phyloP scores from a whole-genome alignment of 2,888 invertebrate species.

The Cabera pusaria region DNA sequence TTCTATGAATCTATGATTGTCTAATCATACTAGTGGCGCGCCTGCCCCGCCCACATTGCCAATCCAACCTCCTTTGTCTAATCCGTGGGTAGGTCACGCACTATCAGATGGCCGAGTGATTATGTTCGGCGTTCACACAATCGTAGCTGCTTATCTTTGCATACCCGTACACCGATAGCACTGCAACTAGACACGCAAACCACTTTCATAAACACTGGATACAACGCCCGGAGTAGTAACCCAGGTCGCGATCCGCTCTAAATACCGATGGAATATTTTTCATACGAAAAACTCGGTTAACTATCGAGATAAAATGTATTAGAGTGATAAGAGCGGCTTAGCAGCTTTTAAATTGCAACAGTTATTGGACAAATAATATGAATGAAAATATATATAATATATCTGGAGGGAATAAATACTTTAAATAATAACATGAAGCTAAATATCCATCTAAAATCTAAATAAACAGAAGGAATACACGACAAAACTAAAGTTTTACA shows the following conservation, averaged over 20 bases:
- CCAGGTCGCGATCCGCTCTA: slow-evolving; percentile 29
- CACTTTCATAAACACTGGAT: slow-evolving; percentile 14
- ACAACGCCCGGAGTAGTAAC: slow-evolving; percentile 28
- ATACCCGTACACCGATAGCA: slow-evolving; percentile 31
- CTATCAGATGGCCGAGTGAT: slow-evolving; percentile 43
- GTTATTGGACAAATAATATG: too few species aligned
- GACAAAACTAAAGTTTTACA: too few species aligned
- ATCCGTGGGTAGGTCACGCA: slow-evolving; percentile 52
- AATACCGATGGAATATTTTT: slow-evolving; percentile 10
- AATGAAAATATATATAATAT: too few species aligned
- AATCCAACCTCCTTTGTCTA: too few species aligned
- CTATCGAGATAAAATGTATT: slow-evolving; percentile 18
- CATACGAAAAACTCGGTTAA: slow-evolving; percentile 17
- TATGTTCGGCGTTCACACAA: slow-evolving; percentile 27
- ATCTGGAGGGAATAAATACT: too few species aligned
- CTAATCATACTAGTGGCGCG: too few species aligned
- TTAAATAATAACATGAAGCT: too few species aligned
- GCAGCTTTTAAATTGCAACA: too few species aligned
- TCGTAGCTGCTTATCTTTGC: slow-evolving; percentile 37
- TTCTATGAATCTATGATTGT: too few species aligned
- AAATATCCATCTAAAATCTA: too few species aligned
- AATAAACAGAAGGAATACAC: too few species aligned
- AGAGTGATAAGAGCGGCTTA: slow-evolving; percentile 17
- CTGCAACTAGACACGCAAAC: slow-evolving; percentile 30
- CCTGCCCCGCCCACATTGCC: too few species aligned